These are phyloP conservation scores for Lampris incognitus DNA, from an alignment of 2,113 vertebrate genomes.

Conservation along the genomic window DNA sequence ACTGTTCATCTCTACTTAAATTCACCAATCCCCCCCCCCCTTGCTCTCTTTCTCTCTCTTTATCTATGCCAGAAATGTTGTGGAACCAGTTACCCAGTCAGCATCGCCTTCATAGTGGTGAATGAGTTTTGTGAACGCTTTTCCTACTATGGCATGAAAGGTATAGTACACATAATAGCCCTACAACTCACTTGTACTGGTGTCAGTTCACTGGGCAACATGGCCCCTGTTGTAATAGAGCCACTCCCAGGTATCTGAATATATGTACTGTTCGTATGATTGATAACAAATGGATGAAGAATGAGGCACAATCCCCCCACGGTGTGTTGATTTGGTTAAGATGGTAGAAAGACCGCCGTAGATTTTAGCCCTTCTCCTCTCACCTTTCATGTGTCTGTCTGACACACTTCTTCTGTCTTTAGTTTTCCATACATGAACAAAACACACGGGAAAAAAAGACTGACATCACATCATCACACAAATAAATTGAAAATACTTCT, in stretches of 20 bases:
- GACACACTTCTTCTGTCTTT: not conserved
- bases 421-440: not conserved
- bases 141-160: constrained; percentile 99
- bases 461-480: too few relatives aligned
- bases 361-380: not conserved
- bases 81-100: constrained; percentile 93
- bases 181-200: not conserved
- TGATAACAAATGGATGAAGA: not conserved
- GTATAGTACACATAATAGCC: constrained; percentile 71
- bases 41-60: not conserved
- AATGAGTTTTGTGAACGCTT: constrained; percentile 99
- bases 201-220: not conserved
- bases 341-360: not conserved
- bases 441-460: not conserved
- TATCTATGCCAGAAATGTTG: constrained; percentile 85
- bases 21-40: not conserved
- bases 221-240: not conserved
- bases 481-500: too few relatives aligned
- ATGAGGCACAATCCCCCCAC: not conserved
- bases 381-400: constrained; percentile 25
- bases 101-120: constrained; percentile 96
- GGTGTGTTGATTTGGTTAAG: not conserved
- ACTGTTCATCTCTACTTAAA: not conserved
- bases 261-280: too few relatives aligned
- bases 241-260: not conserved